Percentiles rank a stretch among this genome's conserved stretches.
Evolutionary conservation across 2,888 invertebrate genomes (phyloP).

Genomic region (Drosophila tripunctata): DNA sequence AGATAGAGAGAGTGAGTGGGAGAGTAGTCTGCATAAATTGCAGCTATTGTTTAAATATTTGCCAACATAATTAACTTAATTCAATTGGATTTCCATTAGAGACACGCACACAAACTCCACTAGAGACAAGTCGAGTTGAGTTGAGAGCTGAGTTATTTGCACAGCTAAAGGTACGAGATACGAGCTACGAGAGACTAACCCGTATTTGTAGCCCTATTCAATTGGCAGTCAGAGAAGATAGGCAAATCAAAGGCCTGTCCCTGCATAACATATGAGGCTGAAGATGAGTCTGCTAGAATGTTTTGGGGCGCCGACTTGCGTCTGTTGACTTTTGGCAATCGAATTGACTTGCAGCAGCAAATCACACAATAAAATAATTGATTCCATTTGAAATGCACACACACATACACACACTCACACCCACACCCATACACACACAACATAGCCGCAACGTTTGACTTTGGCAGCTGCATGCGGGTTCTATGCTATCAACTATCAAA

Average conservation of each 20-base stretch:
- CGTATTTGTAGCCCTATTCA: conserved; percentile 6
- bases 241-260: conserved; percentile 64
- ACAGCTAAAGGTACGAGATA: conserved; percentile 64
- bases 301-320: conserved; percentile 41
- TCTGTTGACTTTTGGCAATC: conserved; percentile 74
- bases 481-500: conserved; percentile 25
- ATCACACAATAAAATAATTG: conserved; percentile 81
- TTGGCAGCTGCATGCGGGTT: conserved; percentile 63
- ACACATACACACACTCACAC: conserved; percentile 5
- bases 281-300: conserved; percentile 33
- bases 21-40: conserved; percentile 68
- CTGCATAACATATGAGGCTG: conserved; percentile 69
- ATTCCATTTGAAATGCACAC: conserved; percentile 77
- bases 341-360: conserved; percentile 70
- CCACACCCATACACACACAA: conserved; percentile 3
- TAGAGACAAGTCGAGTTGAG: conserved; percentile 10
- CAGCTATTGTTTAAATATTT: conserved; percentile 83
- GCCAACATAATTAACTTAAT: conserved; percentile 84
- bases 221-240: conserved; percentile 23
- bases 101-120: conserved; percentile 44
- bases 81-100: conserved; percentile 83
- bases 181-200: too few species aligned
- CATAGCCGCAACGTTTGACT: conserved; percentile 34
- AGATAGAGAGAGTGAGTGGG: background rate
- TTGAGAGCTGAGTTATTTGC: conserved; percentile 66